A percentile compares a stretch with the other conserved stretches of the same genome.
These are phyloP conservation scores for Nycticebus coucang DNA, from an alignment of 2,113 vertebrate genomes.

Conservation along the genomic window DNA sequence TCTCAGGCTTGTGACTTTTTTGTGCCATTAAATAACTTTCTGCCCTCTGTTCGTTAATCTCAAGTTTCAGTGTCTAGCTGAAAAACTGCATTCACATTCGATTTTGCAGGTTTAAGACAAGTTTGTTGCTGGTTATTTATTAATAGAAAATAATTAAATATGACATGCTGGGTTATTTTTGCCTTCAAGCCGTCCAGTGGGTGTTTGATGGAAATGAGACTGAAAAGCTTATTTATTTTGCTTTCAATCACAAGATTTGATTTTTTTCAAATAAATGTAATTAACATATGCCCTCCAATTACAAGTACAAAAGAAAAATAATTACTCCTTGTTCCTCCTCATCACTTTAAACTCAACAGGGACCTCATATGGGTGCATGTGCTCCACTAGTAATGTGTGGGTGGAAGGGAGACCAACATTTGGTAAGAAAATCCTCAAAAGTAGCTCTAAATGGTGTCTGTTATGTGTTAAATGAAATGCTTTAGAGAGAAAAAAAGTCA, in stretches of 20 bases:
- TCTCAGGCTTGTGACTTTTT: slow-evolving; percentile 62
- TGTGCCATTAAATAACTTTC: slow-evolving; percentile 63
- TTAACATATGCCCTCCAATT: not conserved
- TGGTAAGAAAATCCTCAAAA: slow-evolving; percentile 43
- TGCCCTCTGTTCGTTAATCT: slow-evolving; percentile 74
- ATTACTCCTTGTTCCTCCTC: not conserved
- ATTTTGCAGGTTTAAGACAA: slow-evolving; percentile 54
- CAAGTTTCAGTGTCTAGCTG: slow-evolving; percentile 64
- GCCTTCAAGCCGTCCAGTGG: slow-evolving; percentile 30
- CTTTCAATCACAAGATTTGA: slow-evolving; percentile 47
- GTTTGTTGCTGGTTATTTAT: slow-evolving; percentile 60
- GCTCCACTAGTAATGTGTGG: not conserved
- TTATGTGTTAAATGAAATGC: slow-evolving; percentile 29
- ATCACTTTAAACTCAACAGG: not conserved
- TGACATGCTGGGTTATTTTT: not conserved
- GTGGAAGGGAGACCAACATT: not conserved
- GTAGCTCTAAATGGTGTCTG: slow-evolving; percentile 30
- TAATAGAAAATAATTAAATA: slow-evolving; percentile 54
- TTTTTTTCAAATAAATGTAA: slow-evolving; percentile 57
- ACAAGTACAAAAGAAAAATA: slow-evolving; percentile 5
- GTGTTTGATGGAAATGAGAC: slow-evolving; percentile 46
- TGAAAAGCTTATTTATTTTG: slow-evolving; percentile 47
- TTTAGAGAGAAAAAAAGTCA: slow-evolving; percentile 39
- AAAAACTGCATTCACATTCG: slow-evolving; percentile 43
- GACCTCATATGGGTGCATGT: not conserved